phyloP scores from a whole-genome alignment of 2,888 invertebrate genomes.

The Melieria omissa region DNA sequence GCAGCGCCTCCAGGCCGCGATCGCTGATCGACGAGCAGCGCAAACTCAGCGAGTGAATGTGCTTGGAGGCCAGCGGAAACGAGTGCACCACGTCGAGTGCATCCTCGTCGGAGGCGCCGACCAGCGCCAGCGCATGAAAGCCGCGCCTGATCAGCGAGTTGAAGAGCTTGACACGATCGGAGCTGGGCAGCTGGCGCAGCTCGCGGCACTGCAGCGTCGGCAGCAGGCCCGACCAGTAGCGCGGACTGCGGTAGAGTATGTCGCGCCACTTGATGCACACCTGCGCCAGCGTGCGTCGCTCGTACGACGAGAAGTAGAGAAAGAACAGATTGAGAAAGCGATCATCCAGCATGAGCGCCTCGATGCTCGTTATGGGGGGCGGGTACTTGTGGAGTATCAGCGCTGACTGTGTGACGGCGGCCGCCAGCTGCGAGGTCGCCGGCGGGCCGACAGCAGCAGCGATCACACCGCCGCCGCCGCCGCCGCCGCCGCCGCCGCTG shows the following conservation, averaged over 20 bases:
- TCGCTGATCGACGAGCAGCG: constrained; percentile 92
- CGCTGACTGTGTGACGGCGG: constrained; percentile 56
- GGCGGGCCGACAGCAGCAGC: constrained; percentile 47
- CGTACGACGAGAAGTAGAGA: constrained; percentile 81
- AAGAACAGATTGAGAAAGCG: constrained; percentile 87
- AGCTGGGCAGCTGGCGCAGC: constrained; percentile 72
- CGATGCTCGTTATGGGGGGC: constrained; percentile 74
- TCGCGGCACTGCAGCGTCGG: constrained; percentile 90
- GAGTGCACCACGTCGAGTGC: constrained; percentile 87
- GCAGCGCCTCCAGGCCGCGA: constrained; percentile 85
- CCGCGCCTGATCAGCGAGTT: constrained; percentile 85
- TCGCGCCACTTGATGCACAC: constrained; percentile 91
- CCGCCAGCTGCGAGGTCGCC: constrained; percentile 61
- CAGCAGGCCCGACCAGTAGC: constrained; percentile 87
- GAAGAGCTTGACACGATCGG: constrained; percentile 75
- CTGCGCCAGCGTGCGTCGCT: constrained; percentile 83
- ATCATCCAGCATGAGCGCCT: constrained; percentile 84
- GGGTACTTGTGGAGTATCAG: constrained; percentile 66
- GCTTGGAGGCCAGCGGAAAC: constrained; percentile 84
- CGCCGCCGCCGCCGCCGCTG: constrained; percentile 34
- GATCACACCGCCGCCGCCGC: constrained; percentile 22
- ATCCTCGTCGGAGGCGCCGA: constrained; percentile 91
- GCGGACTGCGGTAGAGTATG: constrained; percentile 85
- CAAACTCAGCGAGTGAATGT: constrained; percentile 85
- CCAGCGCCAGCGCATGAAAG: constrained; percentile 84